Evolutionary conservation across 2,113 vertebrate species (phyloP).

Genomic region (Catharus minimus): DNA sequence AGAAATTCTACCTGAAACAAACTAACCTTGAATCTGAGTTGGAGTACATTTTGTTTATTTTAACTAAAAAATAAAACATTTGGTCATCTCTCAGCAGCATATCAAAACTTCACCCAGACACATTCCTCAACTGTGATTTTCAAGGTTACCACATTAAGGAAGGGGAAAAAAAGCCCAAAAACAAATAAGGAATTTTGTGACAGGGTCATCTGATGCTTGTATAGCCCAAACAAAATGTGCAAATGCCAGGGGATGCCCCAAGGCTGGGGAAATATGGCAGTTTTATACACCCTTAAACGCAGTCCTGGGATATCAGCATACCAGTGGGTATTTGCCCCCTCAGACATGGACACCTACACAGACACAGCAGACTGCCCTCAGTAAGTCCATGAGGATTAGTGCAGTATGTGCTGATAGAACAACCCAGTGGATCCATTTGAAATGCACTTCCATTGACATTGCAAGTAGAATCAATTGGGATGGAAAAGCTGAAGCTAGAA

Average conservation of each 20-base stretch:
- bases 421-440: not conserved
- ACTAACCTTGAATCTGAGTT: not conserved
- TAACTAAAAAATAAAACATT: not conserved
- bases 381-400: not conserved
- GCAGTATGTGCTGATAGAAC: not conserved
- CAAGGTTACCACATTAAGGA: not conserved
- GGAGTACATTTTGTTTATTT: not conserved
- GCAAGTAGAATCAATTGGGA: not conserved
- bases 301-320: not conserved
- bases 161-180: not conserved
- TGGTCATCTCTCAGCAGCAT: not conserved
- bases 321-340: not conserved
- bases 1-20: not conserved
- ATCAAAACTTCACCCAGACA: not conserved
- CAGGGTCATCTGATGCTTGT: not conserved
- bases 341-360: not conserved
- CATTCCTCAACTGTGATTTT: not conserved
- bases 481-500: slow-evolving; percentile 7
- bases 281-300: not conserved
- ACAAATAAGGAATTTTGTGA: not conserved
- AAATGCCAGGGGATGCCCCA: not conserved
- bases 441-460: not conserved
- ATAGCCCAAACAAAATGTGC: not conserved
- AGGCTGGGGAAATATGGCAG: accelerated
- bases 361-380: not conserved